Conservation (phyloP, 2,113 vertebrate species). For the Microcebus murinus region DNA sequence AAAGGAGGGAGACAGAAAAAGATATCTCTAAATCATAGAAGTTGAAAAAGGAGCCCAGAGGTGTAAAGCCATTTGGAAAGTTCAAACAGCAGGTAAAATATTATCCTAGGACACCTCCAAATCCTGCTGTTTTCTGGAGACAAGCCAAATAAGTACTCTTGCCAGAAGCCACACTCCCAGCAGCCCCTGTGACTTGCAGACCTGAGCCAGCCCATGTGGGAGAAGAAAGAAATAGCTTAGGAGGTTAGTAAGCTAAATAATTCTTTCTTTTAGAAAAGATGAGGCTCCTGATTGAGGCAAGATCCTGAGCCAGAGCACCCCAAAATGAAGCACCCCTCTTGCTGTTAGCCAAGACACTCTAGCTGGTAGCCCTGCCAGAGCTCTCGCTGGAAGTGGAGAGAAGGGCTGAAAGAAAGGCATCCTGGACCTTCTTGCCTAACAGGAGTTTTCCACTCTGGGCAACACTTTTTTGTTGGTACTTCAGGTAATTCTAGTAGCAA, state of each 20-base stretch:
- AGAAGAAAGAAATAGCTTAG: conserved; percentile 28
- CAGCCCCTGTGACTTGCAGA: conserved; percentile 25
- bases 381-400: not conserved
- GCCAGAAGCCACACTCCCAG: conserved; percentile 36
- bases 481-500: not conserved
- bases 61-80: conserved; percentile 7
- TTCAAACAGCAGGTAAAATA: conserved; percentile 42
- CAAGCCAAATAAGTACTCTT: not conserved
- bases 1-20: not conserved
- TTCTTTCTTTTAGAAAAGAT: conserved; percentile 6
- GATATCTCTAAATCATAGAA: not conserved
- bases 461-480: not conserved
- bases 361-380: not conserved
- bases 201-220: not conserved
- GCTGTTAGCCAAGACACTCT: not conserved
- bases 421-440: not conserved
- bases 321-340: not conserved
- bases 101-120: conserved; percentile 17
- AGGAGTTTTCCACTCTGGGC: not conserved
- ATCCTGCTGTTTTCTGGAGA: conserved; percentile 37
- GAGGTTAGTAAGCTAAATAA: not conserved
- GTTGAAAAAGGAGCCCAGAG: not conserved
- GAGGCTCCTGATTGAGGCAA: not conserved
- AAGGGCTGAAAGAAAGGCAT: not conserved
- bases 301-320: not conserved